Percentiles rank a stretch among this genome's conserved stretches.
Conservation (phyloP, 2,797 vertebrate species). For the Sebastes aleutianus region DNA sequence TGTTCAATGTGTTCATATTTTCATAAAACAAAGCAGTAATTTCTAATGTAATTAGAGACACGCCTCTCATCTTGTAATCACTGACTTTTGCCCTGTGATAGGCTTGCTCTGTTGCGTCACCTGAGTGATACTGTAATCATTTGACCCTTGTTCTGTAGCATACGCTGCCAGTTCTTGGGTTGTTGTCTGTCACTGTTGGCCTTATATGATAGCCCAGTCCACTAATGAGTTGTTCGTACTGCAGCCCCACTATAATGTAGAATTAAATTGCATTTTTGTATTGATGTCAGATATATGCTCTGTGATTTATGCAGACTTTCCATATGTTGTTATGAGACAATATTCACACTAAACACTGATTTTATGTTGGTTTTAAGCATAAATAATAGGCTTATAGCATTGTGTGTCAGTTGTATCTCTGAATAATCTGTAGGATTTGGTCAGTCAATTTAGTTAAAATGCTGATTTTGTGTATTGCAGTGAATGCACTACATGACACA, state of each 20-base stretch:
- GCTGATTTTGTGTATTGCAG: not conserved
- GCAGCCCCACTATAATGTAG: not conserved
- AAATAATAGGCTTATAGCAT: not conserved
- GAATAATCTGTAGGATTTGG: not conserved
- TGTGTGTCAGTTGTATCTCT: not conserved
- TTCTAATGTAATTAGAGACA: conserved; percentile 2
- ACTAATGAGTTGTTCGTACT: not conserved
- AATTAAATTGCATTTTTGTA: not conserved
- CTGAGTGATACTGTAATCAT: conserved; percentile 61
- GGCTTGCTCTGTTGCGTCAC: conserved; percentile 59
- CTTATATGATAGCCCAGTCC: not conserved
- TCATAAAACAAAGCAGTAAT: not conserved
- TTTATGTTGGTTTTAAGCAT: not conserved
- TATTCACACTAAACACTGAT: not conserved
- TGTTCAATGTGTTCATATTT: not conserved
- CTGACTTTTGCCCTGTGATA: conserved; percentile 65
- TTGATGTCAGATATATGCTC: not conserved
- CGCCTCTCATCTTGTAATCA: conserved; percentile 25
- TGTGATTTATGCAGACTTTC: not conserved
- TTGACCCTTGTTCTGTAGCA: conserved; percentile 65
- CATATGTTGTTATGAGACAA: not conserved
- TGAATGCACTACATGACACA: not conserved
- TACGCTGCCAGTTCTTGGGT: not conserved
- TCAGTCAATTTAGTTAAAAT: not conserved
- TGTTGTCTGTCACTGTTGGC: not conserved